Base-by-base conservation (phyloP, 1,140 invertebrate genomes). In the Drosophila arizonae region DNA sequence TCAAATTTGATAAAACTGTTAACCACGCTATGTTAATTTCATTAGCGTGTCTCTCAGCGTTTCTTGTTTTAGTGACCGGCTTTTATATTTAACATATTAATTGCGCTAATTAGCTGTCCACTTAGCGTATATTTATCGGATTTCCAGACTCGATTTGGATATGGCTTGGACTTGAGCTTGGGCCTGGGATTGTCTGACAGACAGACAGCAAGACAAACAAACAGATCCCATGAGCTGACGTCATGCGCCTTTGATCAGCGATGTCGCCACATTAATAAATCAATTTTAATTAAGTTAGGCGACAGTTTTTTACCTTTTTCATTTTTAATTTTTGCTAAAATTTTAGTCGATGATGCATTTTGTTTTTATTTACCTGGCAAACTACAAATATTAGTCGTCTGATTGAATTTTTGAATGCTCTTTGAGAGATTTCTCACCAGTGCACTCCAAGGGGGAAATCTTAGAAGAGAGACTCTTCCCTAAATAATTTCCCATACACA, bases 11-110 rank as follows among this genome's bases (percentile, higher is more conserved):
- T 86, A 82, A 88, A 87, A 88, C 76, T 88, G 79, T 87, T 87
- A 87, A 87, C 79, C 79, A 84, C 79, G 79, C 79, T 82, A 88
- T 86, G 82, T 87, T 87, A 87, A 87, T 87, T 87, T 71, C 79
- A 87, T 87, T 87, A 88, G 79, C 84, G 70, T 51, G 69, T 76
- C 76, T 72, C 45, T 69, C n/a, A 46, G 73, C 71, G 43, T 76
- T 62, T 76, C 67, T 72, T 52, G 72, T 79, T 87, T 86, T 75
- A 72, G 54, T 87, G 81, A 72, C 75, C 75, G 81, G 69, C 48
- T 81, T 87, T 68, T 63, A 73, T 66, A 48, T 78, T 54, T 48
- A 68, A 56, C 57, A 74, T 70, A 84, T 87, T 87, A 87, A 87
- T 82, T 82, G 84, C 82, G 77, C 84, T 87, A 87, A 87, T 87